Evolutionary conservation across 2,113 vertebrate genomes (phyloP).

Genomic region (Hystrix brachyura): DNA sequence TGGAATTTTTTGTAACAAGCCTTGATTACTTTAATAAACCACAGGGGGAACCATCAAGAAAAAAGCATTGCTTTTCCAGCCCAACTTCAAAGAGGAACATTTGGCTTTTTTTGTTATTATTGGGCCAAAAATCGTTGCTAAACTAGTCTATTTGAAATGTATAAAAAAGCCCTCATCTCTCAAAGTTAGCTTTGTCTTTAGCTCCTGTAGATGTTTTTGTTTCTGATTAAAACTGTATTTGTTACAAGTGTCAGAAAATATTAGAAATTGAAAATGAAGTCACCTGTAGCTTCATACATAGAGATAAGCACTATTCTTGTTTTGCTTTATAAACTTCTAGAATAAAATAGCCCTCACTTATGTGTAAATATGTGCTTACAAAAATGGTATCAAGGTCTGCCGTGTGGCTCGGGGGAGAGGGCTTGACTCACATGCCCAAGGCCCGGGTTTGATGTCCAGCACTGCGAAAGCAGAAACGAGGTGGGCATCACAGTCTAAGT

Average conservation of each 20-base stretch:
- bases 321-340: neutral
- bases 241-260: neutral
- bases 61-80: neutral
- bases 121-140: neutral
- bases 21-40: constrained; percentile 61
- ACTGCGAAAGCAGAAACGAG: neutral
- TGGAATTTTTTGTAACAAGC: constrained; percentile 59
- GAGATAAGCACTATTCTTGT: fast-evolving
- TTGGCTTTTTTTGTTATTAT: neutral
- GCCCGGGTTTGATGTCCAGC: neutral
- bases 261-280: neutral
- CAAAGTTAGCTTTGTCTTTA: neutral
- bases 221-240: neutral
- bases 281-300: no score
- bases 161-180: neutral
- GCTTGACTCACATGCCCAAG: neutral
- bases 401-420: neutral
- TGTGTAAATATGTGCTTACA: no score
- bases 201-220: neutral
- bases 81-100: neutral
- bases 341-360: neutral
- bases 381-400: neutral
- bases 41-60: neutral
- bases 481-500: neutral
- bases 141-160: neutral